Conservation (phyloP, 2,888 invertebrate species). For the Arge pagana region DNA sequence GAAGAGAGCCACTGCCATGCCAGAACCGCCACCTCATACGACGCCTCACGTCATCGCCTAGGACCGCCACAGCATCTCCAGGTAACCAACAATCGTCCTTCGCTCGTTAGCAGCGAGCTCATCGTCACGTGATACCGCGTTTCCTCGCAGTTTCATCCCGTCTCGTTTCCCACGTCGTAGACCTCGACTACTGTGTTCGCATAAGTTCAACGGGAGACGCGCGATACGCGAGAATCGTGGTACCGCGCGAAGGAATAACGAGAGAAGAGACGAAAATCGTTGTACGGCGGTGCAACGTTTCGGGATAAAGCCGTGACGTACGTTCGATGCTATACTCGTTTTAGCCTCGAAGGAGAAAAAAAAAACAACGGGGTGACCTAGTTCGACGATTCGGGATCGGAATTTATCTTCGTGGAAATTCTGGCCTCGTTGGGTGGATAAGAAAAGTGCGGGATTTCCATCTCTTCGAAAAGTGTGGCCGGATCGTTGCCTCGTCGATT, state of each 20-base stretch:
- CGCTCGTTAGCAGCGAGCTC: conserved; percentile 3
- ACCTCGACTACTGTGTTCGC: conserved; percentile 13
- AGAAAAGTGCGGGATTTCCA: no score
- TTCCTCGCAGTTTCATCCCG: background rate
- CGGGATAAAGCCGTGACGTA: no score
- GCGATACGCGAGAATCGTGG: background rate
- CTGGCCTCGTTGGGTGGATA: no score
- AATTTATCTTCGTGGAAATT: background rate
- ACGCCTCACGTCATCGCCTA: conserved; percentile 50
- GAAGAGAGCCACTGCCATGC: conserved; percentile 55
- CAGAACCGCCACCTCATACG: conserved; percentile 48
- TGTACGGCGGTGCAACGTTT: background rate
- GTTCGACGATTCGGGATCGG: background rate
- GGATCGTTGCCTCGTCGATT: no score
- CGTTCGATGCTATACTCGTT: no score
- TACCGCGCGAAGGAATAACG: conserved; percentile 1
- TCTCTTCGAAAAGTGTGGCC: no score
- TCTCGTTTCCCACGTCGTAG: background rate
- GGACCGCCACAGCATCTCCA: conserved; percentile 52
- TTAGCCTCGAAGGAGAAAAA: no score
- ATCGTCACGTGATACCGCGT: conserved; percentile 4
- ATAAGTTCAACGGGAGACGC: background rate
- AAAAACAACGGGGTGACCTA: no score
- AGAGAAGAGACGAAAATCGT: background rate
- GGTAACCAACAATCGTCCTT: conserved; percentile 39